A percentile compares a stretch with the other conserved stretches of the same genome.
phyloP scores from a whole-genome alignment of 2,888 invertebrate genomes.

The Catocala sponsa region DNA sequence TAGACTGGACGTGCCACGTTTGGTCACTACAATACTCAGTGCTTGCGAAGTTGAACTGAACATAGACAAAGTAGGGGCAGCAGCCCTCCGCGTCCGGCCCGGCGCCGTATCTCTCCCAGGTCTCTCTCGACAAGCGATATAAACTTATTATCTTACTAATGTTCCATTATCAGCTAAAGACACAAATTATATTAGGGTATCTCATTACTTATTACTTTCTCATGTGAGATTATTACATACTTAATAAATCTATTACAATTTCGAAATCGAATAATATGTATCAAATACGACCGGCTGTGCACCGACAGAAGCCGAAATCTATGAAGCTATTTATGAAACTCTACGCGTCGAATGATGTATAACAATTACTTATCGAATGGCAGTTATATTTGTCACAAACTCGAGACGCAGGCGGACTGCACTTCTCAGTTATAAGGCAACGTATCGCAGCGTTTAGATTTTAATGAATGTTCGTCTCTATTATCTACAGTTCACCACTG shows the following conservation, averaged over 20 bases:
- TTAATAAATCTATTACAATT: slow-evolving; percentile 86
- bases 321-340: slow-evolving; percentile 75
- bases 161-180: slow-evolving; percentile 85
- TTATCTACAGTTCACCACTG: slow-evolving; percentile 53
- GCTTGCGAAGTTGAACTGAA: slow-evolving; percentile 61
- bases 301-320: slow-evolving; percentile 81
- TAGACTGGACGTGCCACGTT: slow-evolving; percentile 81
- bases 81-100: slow-evolving; percentile 48
- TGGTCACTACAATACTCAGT: slow-evolving; percentile 78
- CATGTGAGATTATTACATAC: slow-evolving; percentile 84
- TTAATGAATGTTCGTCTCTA: slow-evolving; percentile 60
- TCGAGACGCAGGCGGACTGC: slow-evolving; percentile 56
- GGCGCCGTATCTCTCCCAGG: slow-evolving; percentile 56
- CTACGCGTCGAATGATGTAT: slow-evolving; percentile 79
- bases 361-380: slow-evolving; percentile 85
- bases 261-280: slow-evolving; percentile 86
- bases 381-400: slow-evolving; percentile 83
- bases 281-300: slow-evolving; percentile 85
- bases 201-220: slow-evolving; percentile 82
- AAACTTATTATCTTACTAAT: slow-evolving; percentile 84
- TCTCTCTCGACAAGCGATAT: slow-evolving; percentile 75
- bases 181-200: slow-evolving; percentile 87
- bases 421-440: slow-evolving; percentile 79
- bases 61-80: slow-evolving; percentile 62
- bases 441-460: slow-evolving; percentile 68